phyloP scores from a whole-genome alignment of 1,140 invertebrate genomes.

The Riptortus pedestris region DNA sequence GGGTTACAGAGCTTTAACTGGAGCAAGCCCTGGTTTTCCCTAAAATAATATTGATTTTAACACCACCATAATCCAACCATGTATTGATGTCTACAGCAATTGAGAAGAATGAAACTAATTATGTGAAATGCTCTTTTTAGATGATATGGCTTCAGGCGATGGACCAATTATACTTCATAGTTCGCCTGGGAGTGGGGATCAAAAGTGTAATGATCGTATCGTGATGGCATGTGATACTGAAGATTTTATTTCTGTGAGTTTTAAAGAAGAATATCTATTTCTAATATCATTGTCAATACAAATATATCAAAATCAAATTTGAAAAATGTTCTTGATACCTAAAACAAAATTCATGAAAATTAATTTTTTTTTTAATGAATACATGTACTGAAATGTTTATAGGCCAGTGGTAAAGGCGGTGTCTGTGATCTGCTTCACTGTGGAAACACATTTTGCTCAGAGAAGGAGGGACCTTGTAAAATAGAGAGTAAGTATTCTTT shows the following conservation, averaged over 20 bases:
- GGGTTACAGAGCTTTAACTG: too few relatives aligned
- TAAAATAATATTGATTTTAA: too few relatives aligned
- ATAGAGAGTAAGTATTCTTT: conserved; percentile 52
- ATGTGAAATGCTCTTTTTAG: conserved; percentile 18
- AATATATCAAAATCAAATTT: too few relatives aligned
- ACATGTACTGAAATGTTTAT: too few relatives aligned
- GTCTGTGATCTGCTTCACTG: conserved; percentile 64
- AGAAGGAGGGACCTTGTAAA: conserved; percentile 46
- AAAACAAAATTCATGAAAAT: too few relatives aligned
- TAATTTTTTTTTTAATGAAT: too few relatives aligned
- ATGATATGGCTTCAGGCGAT: conserved; percentile 37
- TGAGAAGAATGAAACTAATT: too few relatives aligned
- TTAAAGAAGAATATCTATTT: not conserved
- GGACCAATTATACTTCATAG: conserved; percentile 19
- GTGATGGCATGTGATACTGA: conserved; percentile 71
- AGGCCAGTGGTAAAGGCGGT: conserved; percentile 46
- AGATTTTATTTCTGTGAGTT: conserved; percentile 61
- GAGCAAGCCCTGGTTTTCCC: too few relatives aligned
- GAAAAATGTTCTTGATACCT: too few relatives aligned
- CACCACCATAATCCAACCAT: too few relatives aligned
- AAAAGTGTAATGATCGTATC: conserved; percentile 55
- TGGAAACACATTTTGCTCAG: conserved; percentile 55
- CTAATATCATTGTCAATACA: too few relatives aligned
- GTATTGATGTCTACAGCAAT: too few relatives aligned
- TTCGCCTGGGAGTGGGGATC: conserved; percentile 31